Evolutionary conservation across 2,113 vertebrate species (phyloP).

Genomic region (Scalopus aquaticus): DNA sequence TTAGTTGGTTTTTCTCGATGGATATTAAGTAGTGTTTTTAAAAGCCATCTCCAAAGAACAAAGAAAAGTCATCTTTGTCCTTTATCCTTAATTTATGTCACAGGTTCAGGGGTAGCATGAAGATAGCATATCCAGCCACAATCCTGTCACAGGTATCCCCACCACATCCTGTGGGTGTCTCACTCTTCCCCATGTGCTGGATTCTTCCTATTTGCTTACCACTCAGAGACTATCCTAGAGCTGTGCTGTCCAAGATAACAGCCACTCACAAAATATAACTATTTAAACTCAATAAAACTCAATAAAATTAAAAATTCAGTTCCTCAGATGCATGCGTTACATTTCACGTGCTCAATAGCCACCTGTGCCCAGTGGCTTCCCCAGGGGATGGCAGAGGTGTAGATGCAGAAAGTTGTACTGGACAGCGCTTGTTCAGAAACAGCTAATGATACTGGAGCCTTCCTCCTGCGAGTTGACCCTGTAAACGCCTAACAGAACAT

Average conservation of each 20-base stretch:
- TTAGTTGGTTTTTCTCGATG: not conserved
- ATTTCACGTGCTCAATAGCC: not conserved
- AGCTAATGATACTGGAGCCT: not conserved
- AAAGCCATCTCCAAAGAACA: not conserved
- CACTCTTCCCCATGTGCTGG: not conserved
- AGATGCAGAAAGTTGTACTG: not conserved
- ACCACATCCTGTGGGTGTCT: not conserved
- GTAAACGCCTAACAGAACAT: not conserved
- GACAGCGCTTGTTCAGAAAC: not conserved
- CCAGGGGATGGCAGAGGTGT: fast-evolving
- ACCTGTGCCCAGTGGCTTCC: not conserved
- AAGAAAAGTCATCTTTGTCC: not conserved
- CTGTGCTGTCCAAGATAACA: not conserved
- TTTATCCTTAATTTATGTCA: not conserved
- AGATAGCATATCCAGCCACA: not conserved
- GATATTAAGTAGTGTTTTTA: not conserved
- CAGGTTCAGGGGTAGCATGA: not conserved
- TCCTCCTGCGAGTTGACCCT: not conserved
- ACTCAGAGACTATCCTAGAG: not conserved
- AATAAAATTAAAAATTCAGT: not conserved
- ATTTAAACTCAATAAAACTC: not conserved
- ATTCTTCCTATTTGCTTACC: not conserved
- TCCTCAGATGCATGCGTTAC: not conserved
- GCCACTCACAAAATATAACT: not conserved
- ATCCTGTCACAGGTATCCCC: not conserved